These are phyloP conservation scores for Typhlichthys subterraneus DNA, from an alignment of 2,797 vertebrate genomes.

Conservation along the genomic window DNA sequence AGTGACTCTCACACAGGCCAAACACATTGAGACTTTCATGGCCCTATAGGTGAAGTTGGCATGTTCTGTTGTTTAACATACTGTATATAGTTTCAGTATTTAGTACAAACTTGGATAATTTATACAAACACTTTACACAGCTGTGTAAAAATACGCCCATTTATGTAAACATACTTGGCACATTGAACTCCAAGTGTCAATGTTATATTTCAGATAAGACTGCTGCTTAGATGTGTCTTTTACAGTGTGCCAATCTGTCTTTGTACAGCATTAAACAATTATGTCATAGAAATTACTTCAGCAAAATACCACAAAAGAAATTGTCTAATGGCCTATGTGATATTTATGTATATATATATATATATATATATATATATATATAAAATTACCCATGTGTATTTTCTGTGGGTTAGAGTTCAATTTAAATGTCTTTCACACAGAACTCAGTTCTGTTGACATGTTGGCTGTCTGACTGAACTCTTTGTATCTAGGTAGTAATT, in stretches of 20 bases:
- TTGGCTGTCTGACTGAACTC: not conserved
- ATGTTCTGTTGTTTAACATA: not conserved
- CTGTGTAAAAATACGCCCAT: slow-evolving; percentile 9
- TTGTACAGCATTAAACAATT: too few species aligned
- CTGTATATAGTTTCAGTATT: not conserved
- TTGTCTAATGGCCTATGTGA: too few species aligned
- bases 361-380: too few species aligned
- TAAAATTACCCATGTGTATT: too few species aligned
- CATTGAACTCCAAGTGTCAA: slow-evolving; percentile 20
- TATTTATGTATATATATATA: too few species aligned
- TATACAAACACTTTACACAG: not conserved
- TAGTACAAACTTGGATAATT: not conserved
- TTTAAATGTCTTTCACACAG: too few species aligned
- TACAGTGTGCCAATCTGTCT: not conserved
- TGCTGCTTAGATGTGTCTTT: not conserved
- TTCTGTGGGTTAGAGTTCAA: too few species aligned
- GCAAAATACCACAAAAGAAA: not conserved
- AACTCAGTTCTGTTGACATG: too few species aligned
- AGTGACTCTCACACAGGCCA: not conserved
- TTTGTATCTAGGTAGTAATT: slow-evolving; percentile 44
- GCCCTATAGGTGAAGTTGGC: too few species aligned
- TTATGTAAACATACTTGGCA: slow-evolving; percentile 19
- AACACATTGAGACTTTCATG: not conserved
- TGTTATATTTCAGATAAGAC: not conserved
- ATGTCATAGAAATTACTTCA: not conserved